Conservation (phyloP, 2,113 vertebrate genomes). For the Pituophis catenifer region DNA sequence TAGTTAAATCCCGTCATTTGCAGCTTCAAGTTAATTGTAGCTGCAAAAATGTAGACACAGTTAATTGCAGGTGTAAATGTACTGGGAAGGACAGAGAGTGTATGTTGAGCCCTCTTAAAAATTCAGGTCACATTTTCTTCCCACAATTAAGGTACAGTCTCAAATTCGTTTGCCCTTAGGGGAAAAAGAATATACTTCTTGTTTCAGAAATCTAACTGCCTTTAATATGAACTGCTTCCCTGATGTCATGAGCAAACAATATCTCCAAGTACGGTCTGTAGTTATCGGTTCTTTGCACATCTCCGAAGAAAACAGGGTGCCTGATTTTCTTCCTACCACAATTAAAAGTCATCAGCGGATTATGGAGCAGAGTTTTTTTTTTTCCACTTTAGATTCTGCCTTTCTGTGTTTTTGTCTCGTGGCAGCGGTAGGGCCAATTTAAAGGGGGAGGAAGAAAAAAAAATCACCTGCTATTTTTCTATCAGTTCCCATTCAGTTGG, state of each 20-base stretch:
- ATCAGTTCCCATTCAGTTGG: not conserved
- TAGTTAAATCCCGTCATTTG: conserved; percentile 9
- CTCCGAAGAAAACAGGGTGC: not conserved
- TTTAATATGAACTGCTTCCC: not conserved
- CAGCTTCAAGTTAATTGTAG: conserved; percentile 6
- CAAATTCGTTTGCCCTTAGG: not conserved
- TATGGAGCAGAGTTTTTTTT: not conserved
- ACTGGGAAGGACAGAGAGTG: not conserved
- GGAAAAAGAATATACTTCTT: not conserved
- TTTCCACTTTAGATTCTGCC: accelerated
- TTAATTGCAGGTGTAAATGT: not conserved
- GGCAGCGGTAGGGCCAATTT: not conserved
- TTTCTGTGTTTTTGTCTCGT: not conserved
- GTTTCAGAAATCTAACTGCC: not conserved
- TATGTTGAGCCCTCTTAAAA: not conserved
- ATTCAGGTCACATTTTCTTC: not conserved
- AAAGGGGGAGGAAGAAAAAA: not conserved
- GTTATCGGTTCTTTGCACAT: not conserved
- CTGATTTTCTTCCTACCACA: not conserved
- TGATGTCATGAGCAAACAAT: not conserved
- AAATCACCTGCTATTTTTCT: not conserved
- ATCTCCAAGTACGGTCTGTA: not conserved
- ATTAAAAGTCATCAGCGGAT: not conserved
- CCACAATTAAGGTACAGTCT: not conserved
- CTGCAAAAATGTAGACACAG: not conserved